Conservation (phyloP, 2,888 invertebrate species). For the Flabesymbios commensalis region DNA sequence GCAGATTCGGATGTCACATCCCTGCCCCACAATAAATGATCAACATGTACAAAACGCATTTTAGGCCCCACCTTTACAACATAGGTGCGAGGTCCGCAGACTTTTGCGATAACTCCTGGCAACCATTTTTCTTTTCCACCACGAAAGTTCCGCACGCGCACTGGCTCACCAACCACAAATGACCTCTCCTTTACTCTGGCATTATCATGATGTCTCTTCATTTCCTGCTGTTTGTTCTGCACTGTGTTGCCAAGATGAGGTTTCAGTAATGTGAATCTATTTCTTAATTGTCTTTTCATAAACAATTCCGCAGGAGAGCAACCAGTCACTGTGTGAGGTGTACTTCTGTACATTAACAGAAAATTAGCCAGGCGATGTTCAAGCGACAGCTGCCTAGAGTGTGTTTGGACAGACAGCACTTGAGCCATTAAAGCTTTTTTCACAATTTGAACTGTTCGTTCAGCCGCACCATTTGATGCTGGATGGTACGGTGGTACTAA, state of each 20-base stretch:
- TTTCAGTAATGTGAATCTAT: too few relatives aligned
- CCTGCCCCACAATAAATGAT: too few relatives aligned
- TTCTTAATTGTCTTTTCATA: too few relatives aligned
- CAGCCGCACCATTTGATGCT: background rate
- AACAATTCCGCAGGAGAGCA: background rate
- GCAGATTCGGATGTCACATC: too few relatives aligned
- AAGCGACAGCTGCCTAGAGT: background rate
- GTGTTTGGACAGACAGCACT: too few relatives aligned
- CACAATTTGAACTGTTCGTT: background rate
- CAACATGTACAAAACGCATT: background rate
- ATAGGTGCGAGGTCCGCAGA: background rate
- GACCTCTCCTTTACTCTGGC: too few relatives aligned
- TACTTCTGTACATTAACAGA: background rate
- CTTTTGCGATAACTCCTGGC: background rate
- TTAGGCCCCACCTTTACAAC: background rate
- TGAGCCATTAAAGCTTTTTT: background rate
- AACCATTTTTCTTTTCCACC: constrained; percentile 3
- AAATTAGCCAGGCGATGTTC: background rate
- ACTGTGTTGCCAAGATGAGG: too few relatives aligned
- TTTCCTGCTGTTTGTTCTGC: too few relatives aligned
- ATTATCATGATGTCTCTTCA: too few relatives aligned
- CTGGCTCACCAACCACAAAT: too few relatives aligned
- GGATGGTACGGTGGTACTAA: background rate
- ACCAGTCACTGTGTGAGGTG: background rate
- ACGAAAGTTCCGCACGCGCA: background rate